These are phyloP conservation scores for Papilio protenor DNA, from an alignment of 2,888 invertebrate species.

Conservation along the genomic window DNA sequence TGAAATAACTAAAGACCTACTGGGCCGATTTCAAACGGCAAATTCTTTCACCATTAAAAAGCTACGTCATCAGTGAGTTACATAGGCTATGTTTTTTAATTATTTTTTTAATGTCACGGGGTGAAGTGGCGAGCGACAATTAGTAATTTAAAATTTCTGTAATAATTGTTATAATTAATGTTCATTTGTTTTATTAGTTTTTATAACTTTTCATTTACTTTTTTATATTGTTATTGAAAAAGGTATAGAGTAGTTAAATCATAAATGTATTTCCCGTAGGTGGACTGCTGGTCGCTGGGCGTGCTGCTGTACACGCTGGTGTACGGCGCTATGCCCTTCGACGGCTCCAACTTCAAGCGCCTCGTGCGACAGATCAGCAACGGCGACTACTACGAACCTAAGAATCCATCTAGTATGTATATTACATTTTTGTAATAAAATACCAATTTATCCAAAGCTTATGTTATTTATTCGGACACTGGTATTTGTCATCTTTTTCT, in stretches of 20 bases:
- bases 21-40: no score
- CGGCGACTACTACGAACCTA: slow-evolving; percentile 98
- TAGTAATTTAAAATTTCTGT: no score
- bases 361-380: slow-evolving; percentile 98
- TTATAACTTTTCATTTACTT: slow-evolving; percentile 7
- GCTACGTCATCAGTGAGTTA: no score
- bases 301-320: slow-evolving; percentile 98
- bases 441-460: neutral
- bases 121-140: no score
- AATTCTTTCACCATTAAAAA: no score
- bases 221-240: neutral
- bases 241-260: slow-evolving; percentile 6
- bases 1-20: no score
- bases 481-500: no score
- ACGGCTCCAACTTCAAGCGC: slow-evolving; percentile 98
- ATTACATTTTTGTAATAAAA: neutral
- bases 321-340: slow-evolving; percentile 99
- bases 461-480: no score
- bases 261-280: slow-evolving; percentile 56
- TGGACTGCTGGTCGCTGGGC: slow-evolving; percentile 97
- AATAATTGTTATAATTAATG: no score
- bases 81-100: no score
- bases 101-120: no score
- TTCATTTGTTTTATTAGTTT: neutral
- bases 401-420: slow-evolving; percentile 93